Conservation (phyloP, 2,888 invertebrate genomes). For the Eilema griseolum region DNA sequence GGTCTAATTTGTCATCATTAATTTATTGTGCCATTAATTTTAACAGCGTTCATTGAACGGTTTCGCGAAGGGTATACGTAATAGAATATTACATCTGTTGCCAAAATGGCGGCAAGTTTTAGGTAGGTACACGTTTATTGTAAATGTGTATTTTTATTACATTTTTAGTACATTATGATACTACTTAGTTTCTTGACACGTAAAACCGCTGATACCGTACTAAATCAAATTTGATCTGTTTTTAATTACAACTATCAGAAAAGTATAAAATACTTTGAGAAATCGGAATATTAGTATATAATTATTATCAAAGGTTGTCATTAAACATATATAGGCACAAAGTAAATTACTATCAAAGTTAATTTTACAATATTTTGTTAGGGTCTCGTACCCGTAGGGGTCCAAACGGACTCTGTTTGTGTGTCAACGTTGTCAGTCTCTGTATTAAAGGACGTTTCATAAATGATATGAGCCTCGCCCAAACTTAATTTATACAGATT, state of each 20-base stretch:
- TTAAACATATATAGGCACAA: background rate
- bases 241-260: background rate
- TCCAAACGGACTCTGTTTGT: background rate
- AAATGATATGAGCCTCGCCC: background rate
- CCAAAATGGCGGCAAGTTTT: slow-evolving; percentile 23
- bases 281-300: background rate
- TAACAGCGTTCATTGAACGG: slow-evolving; percentile 30
- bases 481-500: background rate
- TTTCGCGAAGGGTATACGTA: slow-evolving; percentile 29
- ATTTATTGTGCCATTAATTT: slow-evolving; percentile 34
- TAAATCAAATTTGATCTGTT: background rate
- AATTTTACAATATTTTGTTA: background rate
- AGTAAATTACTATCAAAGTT: background rate
- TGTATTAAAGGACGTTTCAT: background rate
- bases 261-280: background rate
- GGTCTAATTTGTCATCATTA: slow-evolving; percentile 33
- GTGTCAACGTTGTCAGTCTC: background rate
- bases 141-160: background rate
- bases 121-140: background rate
- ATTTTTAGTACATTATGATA: background rate
- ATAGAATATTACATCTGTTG: slow-evolving; percentile 31
- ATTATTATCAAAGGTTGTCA: slow-evolving; percentile 5
- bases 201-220: background rate
- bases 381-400: too few species aligned
- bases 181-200: background rate